Conservation (phyloP, 2,888 invertebrate genomes). For the Dolichopus griseipennis region DNA sequence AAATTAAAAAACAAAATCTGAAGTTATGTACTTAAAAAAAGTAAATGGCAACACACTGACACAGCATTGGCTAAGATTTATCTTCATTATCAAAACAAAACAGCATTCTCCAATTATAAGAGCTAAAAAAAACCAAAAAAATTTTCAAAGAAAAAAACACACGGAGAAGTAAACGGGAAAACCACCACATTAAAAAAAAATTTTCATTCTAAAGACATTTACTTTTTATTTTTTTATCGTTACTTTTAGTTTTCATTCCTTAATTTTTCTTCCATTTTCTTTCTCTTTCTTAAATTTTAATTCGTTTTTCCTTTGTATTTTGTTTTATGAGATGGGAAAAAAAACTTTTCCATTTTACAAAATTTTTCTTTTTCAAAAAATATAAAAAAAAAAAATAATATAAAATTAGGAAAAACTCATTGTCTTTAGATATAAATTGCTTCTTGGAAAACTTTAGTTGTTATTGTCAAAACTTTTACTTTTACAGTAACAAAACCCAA, state of each 20-base stretch:
- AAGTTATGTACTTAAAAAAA: too few relatives aligned
- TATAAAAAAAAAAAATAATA: background rate
- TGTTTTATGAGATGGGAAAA: background rate
- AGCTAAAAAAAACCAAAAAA: background rate
- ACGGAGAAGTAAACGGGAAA: background rate
- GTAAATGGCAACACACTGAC: too few relatives aligned
- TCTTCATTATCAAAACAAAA: background rate
- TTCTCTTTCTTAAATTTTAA: too few relatives aligned
- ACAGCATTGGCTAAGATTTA: background rate
- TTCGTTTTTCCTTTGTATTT: background rate
- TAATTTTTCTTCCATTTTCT: background rate
- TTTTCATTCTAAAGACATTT: background rate
- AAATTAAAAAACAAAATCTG: too few relatives aligned
- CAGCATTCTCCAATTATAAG: background rate
- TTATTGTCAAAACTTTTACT: background rate
- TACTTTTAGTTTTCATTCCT: background rate
- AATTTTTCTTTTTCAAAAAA: background rate
- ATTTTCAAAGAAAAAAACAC: too few relatives aligned
- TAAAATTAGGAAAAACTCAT: slow-evolving; percentile 29
- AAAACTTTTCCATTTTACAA: background rate
- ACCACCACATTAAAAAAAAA: too few relatives aligned
- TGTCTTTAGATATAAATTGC: slow-evolving; percentile 26
- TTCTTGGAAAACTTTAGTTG: slow-evolving; percentile 17
- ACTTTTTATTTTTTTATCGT: background rate
- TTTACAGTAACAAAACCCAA: background rate